These are phyloP conservation scores for Hyposoter dolosus DNA, from an alignment of 2,888 invertebrate genomes.

Conservation along the genomic window DNA sequence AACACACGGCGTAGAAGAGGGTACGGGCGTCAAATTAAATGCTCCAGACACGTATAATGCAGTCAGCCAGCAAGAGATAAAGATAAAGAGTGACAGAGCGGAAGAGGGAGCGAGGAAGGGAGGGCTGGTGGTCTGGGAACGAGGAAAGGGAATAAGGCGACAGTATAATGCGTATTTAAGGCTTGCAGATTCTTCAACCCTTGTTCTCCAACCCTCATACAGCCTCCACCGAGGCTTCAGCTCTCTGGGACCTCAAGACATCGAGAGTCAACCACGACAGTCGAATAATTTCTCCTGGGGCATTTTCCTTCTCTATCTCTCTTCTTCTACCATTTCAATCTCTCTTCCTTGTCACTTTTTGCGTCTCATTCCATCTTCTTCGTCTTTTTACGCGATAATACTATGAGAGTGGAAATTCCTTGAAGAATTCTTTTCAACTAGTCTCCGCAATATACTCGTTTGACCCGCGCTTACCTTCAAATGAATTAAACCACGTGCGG, in stretches of 20 bases:
- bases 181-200: slow-evolving; percentile 47
- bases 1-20: slow-evolving; percentile 32
- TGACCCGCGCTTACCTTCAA: not conserved
- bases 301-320: slow-evolving; percentile 12
- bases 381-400: slow-evolving; percentile 10
- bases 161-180: slow-evolving; percentile 59
- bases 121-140: not conserved
- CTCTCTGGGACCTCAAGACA: slow-evolving; percentile 18
- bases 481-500: slow-evolving; percentile 22
- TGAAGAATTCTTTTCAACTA: slow-evolving; percentile 47
- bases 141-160: not conserved
- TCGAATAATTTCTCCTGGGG: slow-evolving; percentile 66
- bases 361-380: not conserved
- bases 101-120: not conserved
- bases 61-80: slow-evolving; percentile 19
- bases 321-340: not conserved
- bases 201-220: slow-evolving; percentile 24
- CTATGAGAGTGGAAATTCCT: slow-evolving; percentile 57
- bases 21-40: slow-evolving; percentile 64
- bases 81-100: slow-evolving; percentile 11
- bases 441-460: slow-evolving; percentile 2
- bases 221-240: not conserved
- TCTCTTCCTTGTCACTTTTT: not conserved
- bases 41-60: slow-evolving; percentile 65
- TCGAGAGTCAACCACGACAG: slow-evolving; percentile 47